Base-by-base conservation (phyloP, 2,888 invertebrate genomes). In the Drosophila anomelani region DNA sequence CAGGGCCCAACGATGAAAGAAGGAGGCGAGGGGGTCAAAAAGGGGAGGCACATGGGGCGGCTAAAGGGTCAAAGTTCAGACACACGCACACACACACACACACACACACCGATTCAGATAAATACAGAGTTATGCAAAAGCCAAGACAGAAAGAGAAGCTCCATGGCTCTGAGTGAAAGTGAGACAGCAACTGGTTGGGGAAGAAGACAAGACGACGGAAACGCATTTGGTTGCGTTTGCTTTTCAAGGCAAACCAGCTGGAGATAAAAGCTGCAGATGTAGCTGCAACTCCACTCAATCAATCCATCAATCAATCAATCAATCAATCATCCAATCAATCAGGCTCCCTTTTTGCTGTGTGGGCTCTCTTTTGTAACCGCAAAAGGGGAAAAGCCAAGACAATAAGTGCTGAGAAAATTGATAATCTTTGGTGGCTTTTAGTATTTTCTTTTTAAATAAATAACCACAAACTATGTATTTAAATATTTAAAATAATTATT, bases 201-300 rank as follows among this genome's bases (percentile, higher is more conserved):
- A 43, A 29, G 17, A 67, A 39, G 55, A 62, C 55, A n/a, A 29
- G 26, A 58, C 59, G 60, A 68, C 80, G 82, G 82, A 83, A 85
- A 81, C 67, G 68, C 62, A 69, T 64, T 62, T 63, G 53, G 17
- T 78, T 79, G 69, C 71, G 68, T 58, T 58, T 53, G 68, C 43
- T 56, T 76, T 84, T 81, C 80, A 84, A 86, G 84, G 84, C 75
- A 57, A 83, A 76, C 70, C 77, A 72, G 80, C 59, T 67, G 54
- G 36, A 57, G 58, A 49, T 67, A 49, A 32, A 56, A 67, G 34
- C 43, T 15, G 29, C 41, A 39, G 60, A 53, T 53, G 68, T 36
- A 46, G 53, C 49, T 58, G 59, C 44, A 51, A 55, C 70, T 49
- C 39, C 46, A 55, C 54, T 55, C 29, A 67, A 51, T 58, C 44